Evolutionary conservation across 2,113 vertebrate genomes (phyloP).

Genomic region (Mionectes macconnelli): DNA sequence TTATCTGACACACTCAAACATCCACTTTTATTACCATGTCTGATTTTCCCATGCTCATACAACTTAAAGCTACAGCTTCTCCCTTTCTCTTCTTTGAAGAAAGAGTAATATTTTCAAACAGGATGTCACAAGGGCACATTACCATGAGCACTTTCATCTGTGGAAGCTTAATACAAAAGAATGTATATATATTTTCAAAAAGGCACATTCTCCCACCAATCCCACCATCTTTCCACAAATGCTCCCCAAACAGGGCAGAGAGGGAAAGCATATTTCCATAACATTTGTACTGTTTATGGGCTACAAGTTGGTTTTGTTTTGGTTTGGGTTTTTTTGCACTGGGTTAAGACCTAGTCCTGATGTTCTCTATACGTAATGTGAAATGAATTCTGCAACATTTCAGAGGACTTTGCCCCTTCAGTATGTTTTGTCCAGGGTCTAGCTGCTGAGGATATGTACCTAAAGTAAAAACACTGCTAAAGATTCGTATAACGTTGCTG

Average conservation of each 20-base stretch:
- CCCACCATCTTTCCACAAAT: not conserved
- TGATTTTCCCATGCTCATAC: constrained; percentile 53
- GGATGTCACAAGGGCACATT: constrained; percentile 24
- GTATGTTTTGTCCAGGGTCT: not conserved
- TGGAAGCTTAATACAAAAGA: constrained; percentile 18
- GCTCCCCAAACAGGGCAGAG: not conserved
- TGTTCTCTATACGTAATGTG: not conserved
- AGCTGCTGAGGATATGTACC: not conserved
- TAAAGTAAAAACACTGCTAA: not conserved
- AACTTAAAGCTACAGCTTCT: constrained; percentile 60
- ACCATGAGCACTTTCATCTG: constrained; percentile 48
- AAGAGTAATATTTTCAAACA: constrained; percentile 53
- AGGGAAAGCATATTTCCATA: not conserved
- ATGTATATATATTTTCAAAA: not conserved
- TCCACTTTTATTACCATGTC: constrained; percentile 55
- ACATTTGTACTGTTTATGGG: not conserved
- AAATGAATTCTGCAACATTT: not conserved
- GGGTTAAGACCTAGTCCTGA: not conserved
- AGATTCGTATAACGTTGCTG: not conserved
- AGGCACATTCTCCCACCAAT: not conserved
- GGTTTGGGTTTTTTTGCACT: not conserved
- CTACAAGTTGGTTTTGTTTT: not conserved
- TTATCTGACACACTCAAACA: constrained; percentile 64
- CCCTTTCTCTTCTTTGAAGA: constrained; percentile 53
- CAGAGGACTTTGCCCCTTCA: not conserved